Percentiles rank a stretch among this genome's conserved stretches.
phyloP scores from a whole-genome alignment of 1,140 invertebrate genomes.

The Diprion similis region DNA sequence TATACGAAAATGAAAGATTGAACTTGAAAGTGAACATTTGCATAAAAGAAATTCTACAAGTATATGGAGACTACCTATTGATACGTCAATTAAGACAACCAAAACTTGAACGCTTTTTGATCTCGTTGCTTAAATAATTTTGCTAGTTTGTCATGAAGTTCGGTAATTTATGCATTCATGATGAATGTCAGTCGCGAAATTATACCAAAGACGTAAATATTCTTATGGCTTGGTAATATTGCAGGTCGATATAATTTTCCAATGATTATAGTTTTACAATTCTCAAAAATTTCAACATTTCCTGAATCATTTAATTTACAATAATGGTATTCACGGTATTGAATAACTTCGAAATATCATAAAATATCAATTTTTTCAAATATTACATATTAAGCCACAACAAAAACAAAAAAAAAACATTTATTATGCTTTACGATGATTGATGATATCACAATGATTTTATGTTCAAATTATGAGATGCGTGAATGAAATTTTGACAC shows the following conservation, averaged over 20 bases:
- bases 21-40: background rate
- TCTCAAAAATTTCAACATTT: background rate
- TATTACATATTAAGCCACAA: background rate
- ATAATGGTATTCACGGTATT: too few relatives aligned
- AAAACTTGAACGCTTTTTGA: background rate
- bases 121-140: background rate
- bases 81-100: background rate
- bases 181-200: too few relatives aligned
- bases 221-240: background rate
- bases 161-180: background rate
- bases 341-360: too few relatives aligned
- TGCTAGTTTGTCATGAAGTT: background rate
- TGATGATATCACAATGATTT: conserved; percentile 1
- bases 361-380: background rate
- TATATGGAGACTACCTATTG: background rate
- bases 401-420: background rate
- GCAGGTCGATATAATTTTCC: background rate
- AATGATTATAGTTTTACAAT: background rate
- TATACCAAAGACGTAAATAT: too few relatives aligned
- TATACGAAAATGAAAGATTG: background rate
- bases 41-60: background rate
- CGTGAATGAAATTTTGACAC: background rate
- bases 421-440: background rate
- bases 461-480: background rate
- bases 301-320: too few relatives aligned